Evolutionary conservation across 2,888 invertebrate species (phyloP), one percentile per base, ranked within the genome.

Genomic region (Drosophila differens): DNA sequence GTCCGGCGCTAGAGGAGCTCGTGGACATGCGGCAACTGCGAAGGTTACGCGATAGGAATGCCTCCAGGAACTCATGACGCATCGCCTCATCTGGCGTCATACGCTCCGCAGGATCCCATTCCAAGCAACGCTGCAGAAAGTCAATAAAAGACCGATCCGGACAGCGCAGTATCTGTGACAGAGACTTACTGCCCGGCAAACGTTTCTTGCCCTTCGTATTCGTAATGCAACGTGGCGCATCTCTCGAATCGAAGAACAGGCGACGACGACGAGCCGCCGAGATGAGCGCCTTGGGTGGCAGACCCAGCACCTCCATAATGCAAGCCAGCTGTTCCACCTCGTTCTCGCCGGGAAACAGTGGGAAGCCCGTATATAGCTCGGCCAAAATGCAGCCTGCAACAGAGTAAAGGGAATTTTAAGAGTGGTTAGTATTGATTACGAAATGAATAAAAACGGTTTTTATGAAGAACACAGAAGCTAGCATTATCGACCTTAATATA

Each of bases 311-410:
- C 94, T 99, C 99, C 98, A 99, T 99, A 90, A 99, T 97, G 94
- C 99, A 99, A 66, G 98, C 98, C 79, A 99, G 95, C 94, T 99
- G 99, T 92, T 99, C 99, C 73, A 98, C 97, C 94, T 99, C 99
- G 93, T 98, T 98, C 94, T 99, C 99, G 1, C 99, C 99, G 33
- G 99, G 99, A 93, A 99, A 99, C 71, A 99, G 94, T 0, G 99
- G 99, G 93, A 97, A 98, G 52, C 99, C 98, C 10, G 98, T 99
- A 93, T 98, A 98, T 61, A 99, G 95, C 94, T 99, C 99, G 55
- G 98, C 98, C 83, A 99, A 94, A 92, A 99, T 99, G 93, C 99
- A 99, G 49, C 98, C 97, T 96, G 92, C 22, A 93, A 41, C 14
- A 14, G 32, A 32, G 30, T 92, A 35, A 0, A 47, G 2, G n/a